Base-by-base conservation (phyloP, 2,113 vertebrate genomes). In the Macquaria ambigua region DNA sequence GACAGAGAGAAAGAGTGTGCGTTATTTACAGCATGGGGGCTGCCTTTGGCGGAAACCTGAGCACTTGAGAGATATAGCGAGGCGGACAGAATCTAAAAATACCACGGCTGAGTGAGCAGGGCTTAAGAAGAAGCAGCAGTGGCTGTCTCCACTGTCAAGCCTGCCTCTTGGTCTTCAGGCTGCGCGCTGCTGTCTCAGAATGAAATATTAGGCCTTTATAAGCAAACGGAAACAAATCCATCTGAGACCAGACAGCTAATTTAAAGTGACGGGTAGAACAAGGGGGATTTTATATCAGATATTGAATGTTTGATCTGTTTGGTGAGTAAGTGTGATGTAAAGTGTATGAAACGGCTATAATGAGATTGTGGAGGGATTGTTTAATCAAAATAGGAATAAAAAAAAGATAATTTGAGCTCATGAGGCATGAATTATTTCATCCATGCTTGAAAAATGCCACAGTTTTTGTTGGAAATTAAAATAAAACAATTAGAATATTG, bases 81-180 rank as follows among this genome's bases (percentile, higher is more conserved):
- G 90, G 86, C 68, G 46, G 86, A 89, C 86, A 76, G 90, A 89
- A 93, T 90, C 93, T 93, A 94, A 91, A 95, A 95, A 93, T 93
- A 91, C 84, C 89, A 79, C 41, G 77, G 78, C 81, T 90, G 82
- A 92, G 84, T 73, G 92, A 92, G 86, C 90, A 79, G 67, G 73
- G 89, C 86, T 85, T 89, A 81, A 90, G 84, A 84, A 83, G 59
- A 68, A 83, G 79, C 55, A 79, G 84, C 76, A 78, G 80, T 39
- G 81, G 53, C 87, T 79, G 77, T 88, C 83, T 83, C 34, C 48
- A 63, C 87, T 83, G 89, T 92, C 90, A 85, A 39, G 31, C 20
- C 56, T 68, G 75, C 74, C 46, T 83, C 74, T 41, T 41, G 70
- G 79, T 87, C 82, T 82, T 53, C 69, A 83, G 79, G 84, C 71